These are phyloP conservation scores for Ephialtes manifestator DNA, from an alignment of 2,888 invertebrate genomes.

Conservation along the genomic window DNA sequence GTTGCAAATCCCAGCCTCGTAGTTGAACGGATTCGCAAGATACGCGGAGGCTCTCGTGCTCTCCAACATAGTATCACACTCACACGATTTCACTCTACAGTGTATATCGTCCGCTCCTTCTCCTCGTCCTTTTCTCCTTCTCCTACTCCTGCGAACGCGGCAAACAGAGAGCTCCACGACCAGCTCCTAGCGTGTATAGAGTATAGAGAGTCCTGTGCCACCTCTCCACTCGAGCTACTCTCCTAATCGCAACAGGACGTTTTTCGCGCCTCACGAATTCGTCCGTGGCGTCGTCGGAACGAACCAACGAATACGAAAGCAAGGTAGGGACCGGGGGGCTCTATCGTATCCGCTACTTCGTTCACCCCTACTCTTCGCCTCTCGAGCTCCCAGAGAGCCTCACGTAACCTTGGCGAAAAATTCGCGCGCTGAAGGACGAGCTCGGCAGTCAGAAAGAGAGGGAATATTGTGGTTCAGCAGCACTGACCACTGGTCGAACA, in stretches of 20 bases:
- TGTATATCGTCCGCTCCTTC: conserved; percentile 58
- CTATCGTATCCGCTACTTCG: conserved; percentile 2
- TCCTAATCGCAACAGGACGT: conserved; percentile 84
- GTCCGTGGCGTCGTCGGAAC: conserved; percentile 69
- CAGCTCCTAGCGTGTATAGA: conserved; percentile 48
- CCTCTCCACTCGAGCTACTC: conserved; percentile 80
- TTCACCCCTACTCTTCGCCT: neutral
- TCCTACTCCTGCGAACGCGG: conserved; percentile 64
- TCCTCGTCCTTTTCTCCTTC: conserved; percentile 72
- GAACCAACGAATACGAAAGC: conserved; percentile 24
- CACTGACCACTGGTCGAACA: conserved; percentile 55
- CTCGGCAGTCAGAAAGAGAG: conserved; percentile 23
- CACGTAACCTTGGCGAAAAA: conserved; percentile 50
- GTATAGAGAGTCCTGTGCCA: conserved; percentile 83
- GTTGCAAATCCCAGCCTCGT: conserved; percentile 38
- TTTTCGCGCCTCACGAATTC: conserved; percentile 82
- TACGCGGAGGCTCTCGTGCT: conserved; percentile 28
- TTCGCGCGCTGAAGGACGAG: conserved; percentile 53
- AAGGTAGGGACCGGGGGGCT: neutral
- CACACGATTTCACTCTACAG: conserved; percentile 41
- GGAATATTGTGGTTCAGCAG: conserved; percentile 56
- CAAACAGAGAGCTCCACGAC: conserved; percentile 33
- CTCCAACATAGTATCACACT: conserved; percentile 21
- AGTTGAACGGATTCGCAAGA: conserved; percentile 49
- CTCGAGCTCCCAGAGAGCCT: conserved; percentile 9